Conservation (phyloP, 2,888 invertebrate genomes). For the Acanthoscelides obtectus region DNA sequence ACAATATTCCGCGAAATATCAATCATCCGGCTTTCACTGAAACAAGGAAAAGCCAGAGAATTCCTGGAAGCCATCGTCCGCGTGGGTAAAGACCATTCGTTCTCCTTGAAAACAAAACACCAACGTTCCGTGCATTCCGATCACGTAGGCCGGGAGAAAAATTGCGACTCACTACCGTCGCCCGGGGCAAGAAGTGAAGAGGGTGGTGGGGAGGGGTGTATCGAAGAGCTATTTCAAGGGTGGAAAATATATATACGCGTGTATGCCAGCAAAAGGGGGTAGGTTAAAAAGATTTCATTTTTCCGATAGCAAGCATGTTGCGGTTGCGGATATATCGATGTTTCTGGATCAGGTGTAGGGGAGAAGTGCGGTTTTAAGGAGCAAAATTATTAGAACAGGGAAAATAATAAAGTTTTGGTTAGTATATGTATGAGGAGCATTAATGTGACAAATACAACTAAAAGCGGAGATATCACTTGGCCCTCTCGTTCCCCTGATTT, state of each 20-base stretch:
- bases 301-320: conserved; percentile 47
- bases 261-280: conserved; percentile 32
- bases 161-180: conserved; percentile 47
- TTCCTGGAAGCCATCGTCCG: conserved; percentile 6
- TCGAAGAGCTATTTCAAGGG: conserved; percentile 46
- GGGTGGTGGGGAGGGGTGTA: conserved; percentile 32
- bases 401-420: no score
- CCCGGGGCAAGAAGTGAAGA: conserved; percentile 34
- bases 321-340: conserved; percentile 43
- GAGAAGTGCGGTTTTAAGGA: background rate
- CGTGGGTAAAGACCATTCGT: conserved; percentile 18
- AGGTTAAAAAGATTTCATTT: conserved; percentile 48
- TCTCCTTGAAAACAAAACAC: conserved; percentile 43
- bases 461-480: no score
- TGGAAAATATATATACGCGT: conserved; percentile 41
- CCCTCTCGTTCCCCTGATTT: no score
- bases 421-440: no score
- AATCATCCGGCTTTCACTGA: background rate
- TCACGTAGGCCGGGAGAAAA: conserved; percentile 49
- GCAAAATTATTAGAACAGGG: no score
- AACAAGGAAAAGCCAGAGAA: conserved; percentile 3
- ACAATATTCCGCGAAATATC: background rate
- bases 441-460: no score
- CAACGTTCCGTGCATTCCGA: conserved; percentile 40
- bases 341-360: conserved; percentile 34